Evolutionary conservation across 2,888 invertebrate species (phyloP).

Genomic region (Pteria penguin): DNA sequence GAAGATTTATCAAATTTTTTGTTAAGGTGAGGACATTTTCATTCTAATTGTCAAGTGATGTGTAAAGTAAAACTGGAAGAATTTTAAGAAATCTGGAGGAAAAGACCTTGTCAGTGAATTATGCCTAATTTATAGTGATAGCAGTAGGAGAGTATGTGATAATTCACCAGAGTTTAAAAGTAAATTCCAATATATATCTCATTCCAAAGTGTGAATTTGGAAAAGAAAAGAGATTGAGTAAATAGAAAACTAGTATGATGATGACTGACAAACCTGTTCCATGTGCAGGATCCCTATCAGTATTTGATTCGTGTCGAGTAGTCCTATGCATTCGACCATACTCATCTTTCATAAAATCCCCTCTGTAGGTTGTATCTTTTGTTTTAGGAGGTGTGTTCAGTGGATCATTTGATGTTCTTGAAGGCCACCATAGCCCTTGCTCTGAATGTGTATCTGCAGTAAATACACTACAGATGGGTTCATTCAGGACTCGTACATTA

Average conservation of each 20-base stretch:
- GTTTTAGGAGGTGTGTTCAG: constrained; percentile 67
- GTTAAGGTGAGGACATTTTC: too few species aligned
- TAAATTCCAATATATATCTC: neutral
- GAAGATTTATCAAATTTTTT: too few species aligned
- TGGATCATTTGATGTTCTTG: constrained; percentile 59
- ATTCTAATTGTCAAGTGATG: too few species aligned
- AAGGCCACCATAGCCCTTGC: constrained; percentile 75
- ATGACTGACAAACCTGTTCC: constrained; percentile 64
- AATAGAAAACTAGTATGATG: neutral
- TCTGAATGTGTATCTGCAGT: constrained; percentile 63
- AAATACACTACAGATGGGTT: constrained; percentile 75
- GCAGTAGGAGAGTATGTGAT: too few species aligned
- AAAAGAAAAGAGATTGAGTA: neutral
- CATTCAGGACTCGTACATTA: constrained; percentile 74
- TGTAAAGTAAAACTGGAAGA: too few species aligned
- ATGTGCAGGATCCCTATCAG: constrained; percentile 66
- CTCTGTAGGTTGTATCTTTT: constrained; percentile 69
- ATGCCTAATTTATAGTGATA: too few species aligned
- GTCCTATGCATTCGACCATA: constrained; percentile 45
- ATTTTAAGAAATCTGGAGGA: too few species aligned
- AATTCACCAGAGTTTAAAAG: too few species aligned
- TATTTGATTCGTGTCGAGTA: constrained; percentile 67
- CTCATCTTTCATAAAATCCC: constrained; percentile 61
- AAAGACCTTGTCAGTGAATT: too few species aligned
- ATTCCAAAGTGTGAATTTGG: constrained; percentile 6